These are phyloP conservation scores for Picus viridis DNA, from an alignment of 2,797 vertebrate species.

Conservation along the genomic window DNA sequence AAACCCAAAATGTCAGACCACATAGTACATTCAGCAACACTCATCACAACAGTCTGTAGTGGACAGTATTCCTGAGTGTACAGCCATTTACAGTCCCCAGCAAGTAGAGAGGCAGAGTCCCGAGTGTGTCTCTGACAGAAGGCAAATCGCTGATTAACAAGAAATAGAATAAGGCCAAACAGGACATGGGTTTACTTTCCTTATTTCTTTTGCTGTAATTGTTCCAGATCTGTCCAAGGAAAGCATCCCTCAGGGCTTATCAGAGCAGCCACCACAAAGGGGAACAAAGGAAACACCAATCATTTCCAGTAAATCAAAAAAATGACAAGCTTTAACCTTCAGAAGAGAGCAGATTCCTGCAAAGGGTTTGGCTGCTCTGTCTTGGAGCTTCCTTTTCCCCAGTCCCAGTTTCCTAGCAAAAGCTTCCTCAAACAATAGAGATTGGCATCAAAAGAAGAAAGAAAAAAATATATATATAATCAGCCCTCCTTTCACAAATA, in stretches of 20 bases:
- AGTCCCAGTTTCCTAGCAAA: conserved; percentile 41
- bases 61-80: neutral
- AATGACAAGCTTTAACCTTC: conserved; percentile 66
- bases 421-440: conserved; percentile 59
- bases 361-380: conserved; percentile 57
- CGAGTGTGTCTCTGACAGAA: neutral
- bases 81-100: neutral
- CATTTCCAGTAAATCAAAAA: conserved; percentile 66
- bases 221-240: conserved; percentile 43
- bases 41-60: neutral
- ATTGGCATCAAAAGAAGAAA: conserved; percentile 8
- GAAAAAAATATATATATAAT: neutral
- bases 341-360: conserved; percentile 63
- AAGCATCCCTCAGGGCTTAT: conserved; percentile 53
- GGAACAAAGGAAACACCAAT: conserved; percentile 74
- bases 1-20: neutral
- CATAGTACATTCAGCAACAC: neutral
- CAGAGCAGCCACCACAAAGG: conserved; percentile 52
- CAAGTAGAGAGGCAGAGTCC: neutral
- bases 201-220: conserved; percentile 18
- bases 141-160: neutral
- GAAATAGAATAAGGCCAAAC: conserved; percentile 15
- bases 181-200: conserved; percentile 20
- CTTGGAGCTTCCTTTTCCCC: conserved; percentile 61
- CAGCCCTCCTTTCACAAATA: neutral